Evolutionary conservation across 2,113 vertebrate genomes (phyloP), one percentile per base, ranked within the genome.

Genomic region (Tachuris rubrigastra): DNA sequence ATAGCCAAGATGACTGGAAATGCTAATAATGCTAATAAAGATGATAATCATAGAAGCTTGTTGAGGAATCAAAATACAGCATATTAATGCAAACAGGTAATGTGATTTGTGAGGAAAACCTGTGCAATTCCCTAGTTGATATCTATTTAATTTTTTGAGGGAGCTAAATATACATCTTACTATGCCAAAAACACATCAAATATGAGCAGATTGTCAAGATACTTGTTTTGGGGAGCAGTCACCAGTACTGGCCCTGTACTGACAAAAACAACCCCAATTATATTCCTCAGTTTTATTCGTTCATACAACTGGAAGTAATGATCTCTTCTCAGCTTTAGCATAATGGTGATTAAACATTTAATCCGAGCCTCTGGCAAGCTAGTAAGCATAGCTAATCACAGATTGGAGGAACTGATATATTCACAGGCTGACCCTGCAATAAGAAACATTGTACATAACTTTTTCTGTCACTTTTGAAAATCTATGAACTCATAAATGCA

Each of bases 251-350:
- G 65, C 27, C 12, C 83, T 14, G 33, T 46, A 85, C 76, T 62
- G 80, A 78, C 17, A 50, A 52, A 85, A 95, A 37, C 22, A 85
- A 65, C 16, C 24, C 68, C 65, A 50, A 25, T 94, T 72, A 49
- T 67, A 94, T 59, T 82, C 63, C 52, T 77, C 10, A 7, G 53
- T 83, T 97, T 93, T 83, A 95, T 52, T 92, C 42, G 66, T 60
- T 62, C 73, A 78, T 90, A 94, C 74, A 74, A 95, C 83, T 94
- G 94, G 90, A 93, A 91, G 75, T 63, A 96, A 95, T 93, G 89
- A 97, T 73, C 15, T 68, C 66, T 89, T 93, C 69, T 85, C 74
- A 80, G 71, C 47, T 60, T 84, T 88, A 72, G 78, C 42, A 52
- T 62, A 58, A 91, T 30, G 53, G 8, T 90, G 83, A 89, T 91